phyloP scores from a whole-genome alignment of 37 sponge, comb jelly and placozoan species.

The Beroe ovata region DNA sequence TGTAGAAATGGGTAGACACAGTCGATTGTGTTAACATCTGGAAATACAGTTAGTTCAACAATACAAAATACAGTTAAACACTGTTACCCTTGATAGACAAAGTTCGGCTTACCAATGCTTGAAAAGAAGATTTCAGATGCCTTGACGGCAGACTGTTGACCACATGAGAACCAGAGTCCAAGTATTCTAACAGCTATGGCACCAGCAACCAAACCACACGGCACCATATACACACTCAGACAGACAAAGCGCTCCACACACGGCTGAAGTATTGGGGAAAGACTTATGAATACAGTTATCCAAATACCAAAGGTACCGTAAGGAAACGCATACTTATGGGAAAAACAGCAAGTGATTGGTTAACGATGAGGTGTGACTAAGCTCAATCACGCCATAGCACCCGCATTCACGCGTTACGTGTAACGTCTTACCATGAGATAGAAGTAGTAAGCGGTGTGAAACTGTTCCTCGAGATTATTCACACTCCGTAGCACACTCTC shows the following conservation, averaged over 20 bases:
- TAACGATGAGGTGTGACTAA: no score
- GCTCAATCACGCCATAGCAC: no score
- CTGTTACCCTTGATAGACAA: background rate
- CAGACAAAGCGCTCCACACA: conserved; percentile 65
- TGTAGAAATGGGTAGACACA: conserved; percentile 49
- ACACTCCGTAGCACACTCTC: conserved; percentile 61
- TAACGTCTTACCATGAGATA: conserved; percentile 40
- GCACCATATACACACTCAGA: conserved; percentile 62
- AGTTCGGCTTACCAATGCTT: background rate
- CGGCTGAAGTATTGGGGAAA: no score
- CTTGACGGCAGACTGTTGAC: background rate
- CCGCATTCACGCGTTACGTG: no score
- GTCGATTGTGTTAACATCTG: conserved; percentile 57
- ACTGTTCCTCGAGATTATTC: conserved; percentile 62
- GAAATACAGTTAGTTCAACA: no score
- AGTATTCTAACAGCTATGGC: conserved; percentile 22
- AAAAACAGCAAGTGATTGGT: no score
- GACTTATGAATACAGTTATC: no score
- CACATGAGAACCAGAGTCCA: conserved; percentile 24
- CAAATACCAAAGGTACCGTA: no score
- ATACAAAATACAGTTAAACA: no score
- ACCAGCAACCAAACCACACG: conserved; percentile 26
- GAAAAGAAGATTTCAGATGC: conserved; percentile 36
- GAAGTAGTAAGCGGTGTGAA: conserved; percentile 67
- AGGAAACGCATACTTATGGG: no score